A percentile compares a stretch with the other conserved stretches of the same genome.
These are phyloP conservation scores for Macropodus opercularis DNA, from an alignment of 2,797 vertebrate genomes.

Conservation along the genomic window DNA sequence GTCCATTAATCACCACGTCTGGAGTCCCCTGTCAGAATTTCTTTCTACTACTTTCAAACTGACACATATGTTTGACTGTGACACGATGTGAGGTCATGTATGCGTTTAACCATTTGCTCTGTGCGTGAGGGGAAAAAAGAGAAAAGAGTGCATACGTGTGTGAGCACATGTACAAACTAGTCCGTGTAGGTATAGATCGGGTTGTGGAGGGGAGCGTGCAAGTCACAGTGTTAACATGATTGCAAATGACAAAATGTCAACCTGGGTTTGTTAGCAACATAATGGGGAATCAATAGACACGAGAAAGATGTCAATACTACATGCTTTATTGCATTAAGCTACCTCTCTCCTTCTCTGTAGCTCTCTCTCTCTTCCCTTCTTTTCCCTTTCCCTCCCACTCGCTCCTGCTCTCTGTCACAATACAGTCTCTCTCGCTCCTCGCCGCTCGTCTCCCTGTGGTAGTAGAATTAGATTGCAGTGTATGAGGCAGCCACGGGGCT, in stretches of 20 bases:
- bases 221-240: slow-evolving; percentile 85
- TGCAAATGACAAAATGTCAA: slow-evolving; percentile 89
- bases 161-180: slow-evolving; percentile 59
- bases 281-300: slow-evolving; percentile 87
- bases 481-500: slow-evolving; percentile 62
- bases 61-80: slow-evolving; percentile 13
- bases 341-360: slow-evolving; percentile 74
- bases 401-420: slow-evolving; percentile 67
- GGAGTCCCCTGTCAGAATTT: slow-evolving; percentile 3
- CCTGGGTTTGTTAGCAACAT: slow-evolving; percentile 87
- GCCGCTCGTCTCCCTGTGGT: slow-evolving; percentile 51
- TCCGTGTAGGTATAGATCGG: slow-evolving; percentile 77
- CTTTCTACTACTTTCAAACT: slow-evolving; percentile 24
- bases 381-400: slow-evolving; percentile 58
- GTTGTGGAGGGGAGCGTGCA: slow-evolving; percentile 72
- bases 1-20: slow-evolving; percentile 36
- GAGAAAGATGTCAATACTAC: slow-evolving; percentile 87
- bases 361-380: slow-evolving; percentile 61
- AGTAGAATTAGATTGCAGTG: slow-evolving; percentile 78
- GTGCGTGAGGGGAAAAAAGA: slow-evolving; percentile 22
- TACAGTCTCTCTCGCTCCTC: slow-evolving; percentile 54
- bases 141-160: slow-evolving; percentile 24
- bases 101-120: slow-evolving; percentile 46
- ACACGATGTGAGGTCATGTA: slow-evolving; percentile 40
- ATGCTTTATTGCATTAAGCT: slow-evolving; percentile 85